Percentiles rank a stretch among this genome's conserved stretches.
Evolutionary conservation across 2,113 vertebrate genomes (phyloP).

Genomic region (Poeciliopsis occidentalis): DNA sequence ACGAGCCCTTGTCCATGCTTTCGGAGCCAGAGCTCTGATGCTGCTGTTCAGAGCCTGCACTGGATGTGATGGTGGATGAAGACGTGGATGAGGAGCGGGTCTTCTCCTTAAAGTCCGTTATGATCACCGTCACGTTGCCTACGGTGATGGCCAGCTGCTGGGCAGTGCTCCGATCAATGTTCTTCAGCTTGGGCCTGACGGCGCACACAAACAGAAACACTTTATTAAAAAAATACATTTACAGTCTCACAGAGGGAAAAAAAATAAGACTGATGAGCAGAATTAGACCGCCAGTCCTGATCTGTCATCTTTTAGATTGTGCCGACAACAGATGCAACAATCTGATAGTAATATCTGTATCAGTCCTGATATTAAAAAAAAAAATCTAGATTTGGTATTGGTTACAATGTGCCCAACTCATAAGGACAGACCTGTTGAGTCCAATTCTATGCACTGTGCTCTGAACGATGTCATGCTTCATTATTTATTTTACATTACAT

Average conservation of each 20-base stretch:
- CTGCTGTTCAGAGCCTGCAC: conserved; percentile 95
- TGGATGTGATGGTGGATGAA: conserved; percentile 98
- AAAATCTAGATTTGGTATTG: no score
- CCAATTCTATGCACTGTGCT: no score
- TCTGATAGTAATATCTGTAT: no score
- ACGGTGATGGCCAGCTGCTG: conserved; percentile 98
- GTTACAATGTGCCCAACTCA: no score
- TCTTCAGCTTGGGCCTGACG: conserved; percentile 96
- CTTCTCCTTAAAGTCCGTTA: conserved; percentile 99
- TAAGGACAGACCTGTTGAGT: no score
- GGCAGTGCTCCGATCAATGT: conserved; percentile 96
- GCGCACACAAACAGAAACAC: not conserved
- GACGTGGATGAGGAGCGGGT: conserved; percentile 97
- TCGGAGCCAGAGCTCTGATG: conserved; percentile 99
- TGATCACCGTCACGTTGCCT: conserved; percentile 99
- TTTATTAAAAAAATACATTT: not conserved
- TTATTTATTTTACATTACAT: no score
- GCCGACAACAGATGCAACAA: no score
- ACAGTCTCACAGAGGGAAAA: not conserved
- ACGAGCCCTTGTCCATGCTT: conserved; percentile 99
- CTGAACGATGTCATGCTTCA: no score
- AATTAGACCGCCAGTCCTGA: not conserved
- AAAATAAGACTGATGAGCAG: not conserved
- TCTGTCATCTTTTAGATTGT: no score
- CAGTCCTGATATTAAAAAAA: no score